Conservation (phyloP, 64 coral and sea anemone species). For the Trachythela sp. region DNA sequence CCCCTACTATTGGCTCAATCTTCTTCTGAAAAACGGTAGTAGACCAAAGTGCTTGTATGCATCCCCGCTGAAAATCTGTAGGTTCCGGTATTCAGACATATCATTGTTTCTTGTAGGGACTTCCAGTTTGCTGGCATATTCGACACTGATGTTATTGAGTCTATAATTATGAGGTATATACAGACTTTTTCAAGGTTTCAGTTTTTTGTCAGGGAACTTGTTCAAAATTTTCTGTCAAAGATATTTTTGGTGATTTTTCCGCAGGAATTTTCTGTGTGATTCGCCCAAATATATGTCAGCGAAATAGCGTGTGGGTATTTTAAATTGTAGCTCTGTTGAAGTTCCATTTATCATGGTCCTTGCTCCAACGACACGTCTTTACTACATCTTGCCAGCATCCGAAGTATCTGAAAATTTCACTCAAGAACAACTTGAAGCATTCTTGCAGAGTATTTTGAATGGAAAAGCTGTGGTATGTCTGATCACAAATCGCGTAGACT, state of each 20-base stretch:
- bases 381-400: slow-evolving; percentile 63
- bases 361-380: slow-evolving; percentile 54
- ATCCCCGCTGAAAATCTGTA: no score
- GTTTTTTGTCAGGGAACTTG: slow-evolving; percentile 13
- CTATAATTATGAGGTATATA: slow-evolving; percentile 16
- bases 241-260: no score
- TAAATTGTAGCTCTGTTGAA: slow-evolving; percentile 17
- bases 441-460: slow-evolving; percentile 62
- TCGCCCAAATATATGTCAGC: no score
- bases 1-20: no score
- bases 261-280: no score
- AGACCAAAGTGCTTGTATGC: no score
- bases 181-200: not conserved
- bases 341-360: slow-evolving; percentile 81
- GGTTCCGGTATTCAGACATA: not conserved
- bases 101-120: not conserved
- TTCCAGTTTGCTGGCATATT: not conserved
- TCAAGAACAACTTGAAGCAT: slow-evolving; percentile 52
- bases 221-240: no score
- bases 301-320: not conserved
- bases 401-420: slow-evolving; percentile 68
- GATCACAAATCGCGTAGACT: no score
- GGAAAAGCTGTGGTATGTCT: slow-evolving; percentile 61
- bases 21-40: no score
- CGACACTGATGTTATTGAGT: not conserved